Conservation (phyloP, 2,113 vertebrate species). For the Mesoclemmys tuberculata region DNA sequence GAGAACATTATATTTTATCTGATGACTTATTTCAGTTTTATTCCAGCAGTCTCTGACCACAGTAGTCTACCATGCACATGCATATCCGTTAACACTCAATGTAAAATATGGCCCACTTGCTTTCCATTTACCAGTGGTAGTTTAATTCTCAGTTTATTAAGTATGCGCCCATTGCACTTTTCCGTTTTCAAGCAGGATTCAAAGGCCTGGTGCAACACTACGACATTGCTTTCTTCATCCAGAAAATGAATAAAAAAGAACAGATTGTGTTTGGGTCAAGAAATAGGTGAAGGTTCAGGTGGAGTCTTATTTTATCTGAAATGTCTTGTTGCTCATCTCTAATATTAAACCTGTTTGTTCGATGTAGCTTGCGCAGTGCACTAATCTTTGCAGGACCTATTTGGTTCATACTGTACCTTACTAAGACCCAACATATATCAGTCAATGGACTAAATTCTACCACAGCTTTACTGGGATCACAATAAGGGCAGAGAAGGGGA, state of each 20-base stretch:
- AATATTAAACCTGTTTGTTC: neutral
- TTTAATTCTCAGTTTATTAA: conserved; percentile 31
- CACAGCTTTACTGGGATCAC: neutral
- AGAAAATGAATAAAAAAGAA: conserved; percentile 25
- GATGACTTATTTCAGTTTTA: conserved; percentile 14
- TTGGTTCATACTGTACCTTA: neutral
- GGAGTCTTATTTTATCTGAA: neutral
- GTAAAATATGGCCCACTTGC: neutral
- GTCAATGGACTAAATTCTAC: neutral
- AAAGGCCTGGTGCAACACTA: neutral
- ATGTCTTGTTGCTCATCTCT: neutral
- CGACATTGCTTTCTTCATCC: neutral
- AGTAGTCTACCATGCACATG: conserved; percentile 5
- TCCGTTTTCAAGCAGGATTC: neutral
- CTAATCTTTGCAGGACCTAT: neutral
- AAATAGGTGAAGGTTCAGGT: neutral
- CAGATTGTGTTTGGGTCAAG: neutral
- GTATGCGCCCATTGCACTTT: conserved; percentile 24
- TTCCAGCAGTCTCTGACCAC: conserved; percentile 4
- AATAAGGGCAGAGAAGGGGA: neutral
- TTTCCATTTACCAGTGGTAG: neutral
- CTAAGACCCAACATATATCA: neutral
- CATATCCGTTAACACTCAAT: neutral
- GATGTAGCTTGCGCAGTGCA: neutral
- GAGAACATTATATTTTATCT: neutral